Evolutionary conservation across 2,888 invertebrate species (phyloP), one percentile per base, ranked within the genome.

Genomic region (Drosophila falleni): DNA sequence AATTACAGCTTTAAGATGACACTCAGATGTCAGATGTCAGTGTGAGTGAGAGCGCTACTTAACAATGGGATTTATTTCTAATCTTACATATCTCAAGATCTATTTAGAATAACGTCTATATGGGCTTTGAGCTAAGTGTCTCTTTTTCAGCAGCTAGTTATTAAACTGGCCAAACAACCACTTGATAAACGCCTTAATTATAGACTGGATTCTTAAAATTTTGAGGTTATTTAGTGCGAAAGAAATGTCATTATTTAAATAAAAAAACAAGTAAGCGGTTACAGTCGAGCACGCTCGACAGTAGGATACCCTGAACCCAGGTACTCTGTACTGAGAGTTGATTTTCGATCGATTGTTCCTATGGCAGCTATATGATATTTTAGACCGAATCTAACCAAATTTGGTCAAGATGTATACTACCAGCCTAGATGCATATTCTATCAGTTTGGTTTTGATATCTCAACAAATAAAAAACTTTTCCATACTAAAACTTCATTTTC

Each of bases 1-100:
- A 66, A 64, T 67, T 63, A 66, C 49, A 66, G 62, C 66, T 60
- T 51, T 26, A 42, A 66, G 47, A 76, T 67, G 62, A 60, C 62
- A 51, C 50, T n/a, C 5, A 41, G 13, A 47, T 53, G 46, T 60
- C 35, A 49, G 53, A 47, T 49, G 41, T 19, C 54, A 33, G 47
- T 19, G 11, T 15, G 16, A 41, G 16, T 16, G 10, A 42, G 46
- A 39, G 16, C 26, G 26, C 15, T 10, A 58, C 39, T 42, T 44
- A 42, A 31, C 41, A 26, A 39, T 49, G 46, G 39, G 65, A 51
- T 56, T 15, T 15, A 42, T 11, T 46, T 2, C 16, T 26, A 37
- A 26, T 11, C 37, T 10, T 29, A 26, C 37, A 49, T 51, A 37
- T 16, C 50, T 42, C 42, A 13, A 33, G 56, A 47, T 71, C 53